A percentile compares a stretch with the other conserved stretches of the same genome.
Evolutionary conservation across 2,888 invertebrate species (phyloP).

Genomic region (Microchrysa polita): DNA sequence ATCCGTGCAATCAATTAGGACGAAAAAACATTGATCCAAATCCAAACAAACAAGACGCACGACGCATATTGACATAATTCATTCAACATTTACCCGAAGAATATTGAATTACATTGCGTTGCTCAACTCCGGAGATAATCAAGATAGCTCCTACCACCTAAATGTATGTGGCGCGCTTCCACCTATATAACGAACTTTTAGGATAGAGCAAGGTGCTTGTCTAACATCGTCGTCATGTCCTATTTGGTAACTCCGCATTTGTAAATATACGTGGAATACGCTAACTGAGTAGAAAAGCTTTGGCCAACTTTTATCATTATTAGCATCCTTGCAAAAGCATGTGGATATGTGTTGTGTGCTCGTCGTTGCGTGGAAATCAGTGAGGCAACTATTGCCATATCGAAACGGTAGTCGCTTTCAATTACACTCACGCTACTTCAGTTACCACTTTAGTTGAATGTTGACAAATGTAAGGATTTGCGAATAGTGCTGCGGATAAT

Average conservation of each 20-base stretch:
- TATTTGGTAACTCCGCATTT: background rate
- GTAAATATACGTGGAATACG: background rate
- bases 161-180: too few relatives aligned
- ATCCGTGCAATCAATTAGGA: background rate
- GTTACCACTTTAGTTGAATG: background rate
- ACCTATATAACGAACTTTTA: background rate
- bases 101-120: background rate
- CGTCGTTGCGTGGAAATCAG: conserved; percentile 3
- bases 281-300: background rate
- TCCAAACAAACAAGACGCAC: background rate
- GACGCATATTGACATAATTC: conserved; percentile 5
- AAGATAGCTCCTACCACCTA: background rate
- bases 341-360: background rate
- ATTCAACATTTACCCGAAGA: background rate
- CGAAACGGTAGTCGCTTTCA: background rate
- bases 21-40: background rate
- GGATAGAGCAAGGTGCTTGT: background rate
- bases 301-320: conserved; percentile 2
- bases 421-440: background rate
- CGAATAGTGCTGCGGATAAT: too few relatives aligned
- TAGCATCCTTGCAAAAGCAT: background rate
- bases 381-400: background rate
- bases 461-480: background rate
- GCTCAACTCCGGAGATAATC: background rate
- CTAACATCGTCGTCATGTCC: background rate